Evolutionary conservation across 2,888 invertebrate genomes (phyloP), one percentile per base, ranked within the genome.

Genomic region (Apodemia mormo): DNA sequence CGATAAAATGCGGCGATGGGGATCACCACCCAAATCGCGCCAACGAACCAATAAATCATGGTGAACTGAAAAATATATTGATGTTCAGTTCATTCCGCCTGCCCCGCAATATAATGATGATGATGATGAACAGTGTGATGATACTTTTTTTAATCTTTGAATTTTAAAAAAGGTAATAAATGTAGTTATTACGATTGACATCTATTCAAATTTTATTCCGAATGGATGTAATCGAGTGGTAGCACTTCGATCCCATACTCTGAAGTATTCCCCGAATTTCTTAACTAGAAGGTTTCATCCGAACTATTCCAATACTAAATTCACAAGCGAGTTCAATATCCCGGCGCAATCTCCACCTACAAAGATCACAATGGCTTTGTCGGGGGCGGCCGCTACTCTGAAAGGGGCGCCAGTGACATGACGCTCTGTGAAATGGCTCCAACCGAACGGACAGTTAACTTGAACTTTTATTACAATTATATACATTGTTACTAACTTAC

Each of bases 331-430:
- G 58, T 61, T 61, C 58, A 61, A 61, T 61, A 61, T 61, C 58
- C 68, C 61, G 43, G 56, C 61, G 65, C 70, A 70, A 56, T 68
- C 70, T 65, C 68, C 54, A 43, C 65, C 56, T 68, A 56, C 68
- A 70, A 70, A 65, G 68, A 70, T 65, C 68, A 65, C 65, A 71
- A 71, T 73, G 68, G 71, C 69, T 71, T 72, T 61, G 58, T 61
- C 58, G 58, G 58, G 22, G 22, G 33, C 30, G 14, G 58, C 33
- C 33, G 58, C 58, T 12, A 7, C 58, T 58, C 58, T 30, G 58
- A 43, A 43, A 30, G 58, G 30, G 58, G 30, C 58, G 58, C 29
- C 58, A 10, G 30, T 12, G 58, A 30, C 58, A 58, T 5, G 58
- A 29, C 30, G 10, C 56, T 29, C 12, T 58, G 30, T 30, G 30